These are phyloP conservation scores for Brachionus paranguensis DNA, from an alignment of 1,140 invertebrate genomes.

Conservation along the genomic window DNA sequence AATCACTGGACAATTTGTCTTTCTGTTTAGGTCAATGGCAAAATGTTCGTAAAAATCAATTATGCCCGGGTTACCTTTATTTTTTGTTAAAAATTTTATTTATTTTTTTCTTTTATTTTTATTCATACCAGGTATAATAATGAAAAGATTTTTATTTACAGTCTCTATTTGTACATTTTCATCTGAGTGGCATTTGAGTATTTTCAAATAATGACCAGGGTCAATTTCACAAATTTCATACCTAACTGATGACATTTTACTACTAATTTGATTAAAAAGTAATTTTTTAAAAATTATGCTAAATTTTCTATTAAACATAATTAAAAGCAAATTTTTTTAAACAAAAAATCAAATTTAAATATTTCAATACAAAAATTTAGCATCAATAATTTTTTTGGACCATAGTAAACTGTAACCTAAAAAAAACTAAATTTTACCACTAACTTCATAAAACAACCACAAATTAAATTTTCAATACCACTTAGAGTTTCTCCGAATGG, in stretches of 20 bases:
- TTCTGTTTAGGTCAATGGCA: slow-evolving; percentile 61
- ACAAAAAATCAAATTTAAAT: background rate
- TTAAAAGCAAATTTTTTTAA: background rate
- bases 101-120: background rate
- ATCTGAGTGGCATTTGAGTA: slow-evolving; percentile 3
- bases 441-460: too few species aligned
- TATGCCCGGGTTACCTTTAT: slow-evolving; percentile 69
- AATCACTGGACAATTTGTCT: slow-evolving; percentile 65
- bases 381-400: too few species aligned
- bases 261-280: background rate
- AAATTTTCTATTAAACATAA: background rate
- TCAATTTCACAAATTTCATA: slow-evolving; percentile 35
- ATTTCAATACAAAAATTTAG: too few species aligned
- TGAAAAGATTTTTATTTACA: background rate
- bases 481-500: too few species aligned
- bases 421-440: too few species aligned
- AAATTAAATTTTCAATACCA: too few species aligned
- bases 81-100: background rate
- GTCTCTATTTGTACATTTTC: background rate
- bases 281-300: background rate
- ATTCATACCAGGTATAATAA: slow-evolving; percentile 12
- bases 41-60: slow-evolving; percentile 69
- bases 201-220: slow-evolving; percentile 10
- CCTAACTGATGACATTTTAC: slow-evolving; percentile 1
- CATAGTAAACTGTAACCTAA: too few species aligned